These are phyloP conservation scores for Drosophila buzzatii DNA, from an alignment of 2,888 invertebrate species.

Conservation along the genomic window DNA sequence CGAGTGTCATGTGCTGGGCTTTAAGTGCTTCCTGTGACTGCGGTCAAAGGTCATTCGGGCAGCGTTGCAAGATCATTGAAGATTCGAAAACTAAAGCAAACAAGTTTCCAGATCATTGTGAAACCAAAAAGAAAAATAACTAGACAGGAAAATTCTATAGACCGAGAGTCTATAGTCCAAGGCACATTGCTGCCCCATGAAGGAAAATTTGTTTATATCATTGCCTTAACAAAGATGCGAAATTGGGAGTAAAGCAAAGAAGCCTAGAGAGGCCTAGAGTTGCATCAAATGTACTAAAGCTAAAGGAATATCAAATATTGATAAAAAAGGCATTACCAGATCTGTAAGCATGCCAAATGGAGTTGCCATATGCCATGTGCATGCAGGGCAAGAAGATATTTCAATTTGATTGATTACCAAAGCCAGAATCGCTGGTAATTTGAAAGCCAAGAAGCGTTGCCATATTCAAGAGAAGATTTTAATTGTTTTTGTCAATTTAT, in stretches of 20 bases:
- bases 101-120: neutral
- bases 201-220: too few species aligned
- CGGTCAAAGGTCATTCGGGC: neutral
- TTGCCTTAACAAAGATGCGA: too few species aligned
- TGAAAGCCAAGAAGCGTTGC: constrained; percentile 5
- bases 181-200: too few species aligned
- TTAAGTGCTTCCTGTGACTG: neutral
- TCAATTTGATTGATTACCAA: neutral
- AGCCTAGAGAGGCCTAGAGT: neutral
- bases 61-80: neutral
- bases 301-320: neutral
- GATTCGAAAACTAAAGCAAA: neutral
- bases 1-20: neutral
- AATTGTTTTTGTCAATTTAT: neutral
- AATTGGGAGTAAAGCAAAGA: too few species aligned
- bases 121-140: neutral
- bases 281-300: neutral
- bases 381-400: neutral
- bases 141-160: neutral
- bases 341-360: neutral
- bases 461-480: constrained; percentile 11
- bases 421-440: neutral
- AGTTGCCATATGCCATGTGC: neutral
- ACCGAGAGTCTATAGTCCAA: neutral
- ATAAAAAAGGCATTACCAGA: neutral